A percentile compares a stretch with the other conserved stretches of the same genome.
These are phyloP conservation scores for Pantelozetes paolii DNA, from an alignment of 2,888 invertebrate species.

Conservation along the genomic window DNA sequence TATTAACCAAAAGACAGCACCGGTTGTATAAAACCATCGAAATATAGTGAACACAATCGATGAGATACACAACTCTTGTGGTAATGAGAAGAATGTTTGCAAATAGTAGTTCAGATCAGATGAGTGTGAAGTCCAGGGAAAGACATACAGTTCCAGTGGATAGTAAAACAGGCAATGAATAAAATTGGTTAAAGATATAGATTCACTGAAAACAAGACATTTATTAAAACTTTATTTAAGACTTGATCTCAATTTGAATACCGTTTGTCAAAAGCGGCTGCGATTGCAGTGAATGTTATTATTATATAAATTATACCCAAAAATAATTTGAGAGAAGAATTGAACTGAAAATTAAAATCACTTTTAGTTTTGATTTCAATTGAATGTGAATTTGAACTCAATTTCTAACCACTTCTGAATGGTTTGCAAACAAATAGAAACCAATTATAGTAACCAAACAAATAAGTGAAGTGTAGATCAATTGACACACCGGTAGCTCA, in stretches of 20 bases:
- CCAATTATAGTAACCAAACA: conserved; percentile 7
- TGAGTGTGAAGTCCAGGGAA: conserved; percentile 22
- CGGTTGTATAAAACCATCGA: conserved; percentile 11
- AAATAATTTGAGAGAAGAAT: conserved; percentile 4
- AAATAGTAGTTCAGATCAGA: not conserved
- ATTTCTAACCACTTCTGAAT: conserved; percentile 30
- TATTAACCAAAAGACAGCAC: conserved; percentile 16
- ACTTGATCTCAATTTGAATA: not conserved
- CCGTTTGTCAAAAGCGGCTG: conserved; percentile 25
- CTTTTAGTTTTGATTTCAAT: not conserved
- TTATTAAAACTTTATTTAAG: not conserved
- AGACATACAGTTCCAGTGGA: not conserved
- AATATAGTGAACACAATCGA: not conserved
- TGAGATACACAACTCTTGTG: not conserved
- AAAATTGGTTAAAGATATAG: not conserved
- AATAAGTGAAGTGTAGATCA: conserved; percentile 1
- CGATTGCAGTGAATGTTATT: conserved; percentile 18
- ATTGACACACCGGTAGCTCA: conserved; percentile 10
- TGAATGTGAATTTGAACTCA: not conserved
- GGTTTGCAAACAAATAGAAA: conserved; percentile 28
- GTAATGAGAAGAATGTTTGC: not conserved
- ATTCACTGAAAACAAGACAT: not conserved
- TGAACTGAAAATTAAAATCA: not conserved
- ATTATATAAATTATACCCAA: conserved; percentile 15
- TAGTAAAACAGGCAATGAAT: conserved; percentile 1